A percentile compares a stretch with the other conserved stretches of the same genome.
Conservation (phyloP, 2,797 vertebrate species). For the Sciurus carolinensis region DNA sequence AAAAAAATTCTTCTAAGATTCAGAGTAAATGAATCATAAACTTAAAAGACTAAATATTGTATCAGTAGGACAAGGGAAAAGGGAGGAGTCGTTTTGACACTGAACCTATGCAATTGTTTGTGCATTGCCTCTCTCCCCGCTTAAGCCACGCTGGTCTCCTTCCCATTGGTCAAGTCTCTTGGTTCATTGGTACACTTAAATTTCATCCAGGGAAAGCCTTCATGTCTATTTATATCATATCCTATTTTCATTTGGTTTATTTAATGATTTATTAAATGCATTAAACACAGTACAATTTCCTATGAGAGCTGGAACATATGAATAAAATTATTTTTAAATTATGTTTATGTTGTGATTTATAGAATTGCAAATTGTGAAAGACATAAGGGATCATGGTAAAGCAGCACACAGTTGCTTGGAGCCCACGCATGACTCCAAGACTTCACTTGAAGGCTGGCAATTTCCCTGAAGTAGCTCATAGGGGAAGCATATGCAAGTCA, state of each 20-base stretch:
- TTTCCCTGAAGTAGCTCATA: conserved; percentile 65
- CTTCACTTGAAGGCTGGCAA: conserved; percentile 65
- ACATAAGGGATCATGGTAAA: conserved; percentile 68
- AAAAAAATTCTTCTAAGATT: neutral
- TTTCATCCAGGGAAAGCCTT: conserved; percentile 74
- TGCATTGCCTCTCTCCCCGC: neutral
- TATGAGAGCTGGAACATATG: conserved; percentile 70
- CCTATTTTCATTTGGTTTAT: conserved; percentile 76
- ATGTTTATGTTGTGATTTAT: conserved; percentile 82
- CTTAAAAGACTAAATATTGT: conserved; percentile 16
- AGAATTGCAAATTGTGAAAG: conserved; percentile 83
- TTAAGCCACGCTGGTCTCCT: neutral
- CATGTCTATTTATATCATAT: conserved; percentile 78
- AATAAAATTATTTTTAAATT: conserved; percentile 83
- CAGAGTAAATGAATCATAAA: conserved; percentile 46
- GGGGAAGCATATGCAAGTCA: conserved; percentile 55
- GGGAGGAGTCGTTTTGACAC: neutral
- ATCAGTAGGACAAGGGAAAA: neutral
- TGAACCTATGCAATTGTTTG: conserved; percentile 36
- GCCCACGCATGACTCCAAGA: conserved; percentile 46
- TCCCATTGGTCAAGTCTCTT: conserved; percentile 66
- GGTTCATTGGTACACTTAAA: conserved; percentile 74
- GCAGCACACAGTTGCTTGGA: conserved; percentile 58
- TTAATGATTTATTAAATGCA: conserved; percentile 83
- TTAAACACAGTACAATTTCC: conserved; percentile 72